Evolutionary conservation across 2,888 invertebrate genomes (phyloP), one percentile per base, ranked within the genome.

Genomic region (Merodon equestris): DNA sequence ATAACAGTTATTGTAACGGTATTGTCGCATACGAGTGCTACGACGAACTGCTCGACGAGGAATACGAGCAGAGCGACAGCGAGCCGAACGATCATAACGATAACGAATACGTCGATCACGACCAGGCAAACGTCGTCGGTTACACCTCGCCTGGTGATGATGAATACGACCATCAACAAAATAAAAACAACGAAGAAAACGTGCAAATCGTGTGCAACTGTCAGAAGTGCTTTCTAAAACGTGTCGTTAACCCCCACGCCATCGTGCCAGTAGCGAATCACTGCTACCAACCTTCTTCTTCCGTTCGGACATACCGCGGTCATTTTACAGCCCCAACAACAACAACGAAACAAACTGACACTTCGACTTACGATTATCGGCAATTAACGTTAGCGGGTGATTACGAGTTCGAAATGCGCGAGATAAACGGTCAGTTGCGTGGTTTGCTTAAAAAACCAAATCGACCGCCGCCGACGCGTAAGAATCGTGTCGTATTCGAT

Each of bases 401-500:
- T 45, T 27, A 27, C 57, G 58, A 81, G 18, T 74, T 70, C 63
- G 83, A 84, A 83, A 88, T 89, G 88, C 87, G 90, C 87, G 90
- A 90, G 87, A 85, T 89, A 82, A 87, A 89, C 84, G 87, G 87
- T 14, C 86, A 87, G 60, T 81, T 89, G 82, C 87, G 89, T 18
- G 89, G 89, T 56, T 81, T 95, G 84, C 91, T 96, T 63, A 95
- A 95, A 89, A 94, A 94, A 85, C 91, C 93, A 75, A 93, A 94
- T 73, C 90, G 91, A 66, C 91, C 90, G 83, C 93, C 93, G 86
- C 88, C 91, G 75, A 88, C 90, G 73, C 93, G 93, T 84, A 94
- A 94, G 85, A 92, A 96, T 87, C 92, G 95, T 67, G 96, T 96
- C 18, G 93, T 95, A 60, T 96, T 96, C 86, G 95, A 96, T 87